A percentile compares a stretch with the other conserved stretches of the same genome.
Evolutionary conservation across 2,888 invertebrate species (phyloP).

Genomic region (Ganaspis brasiliensis): DNA sequence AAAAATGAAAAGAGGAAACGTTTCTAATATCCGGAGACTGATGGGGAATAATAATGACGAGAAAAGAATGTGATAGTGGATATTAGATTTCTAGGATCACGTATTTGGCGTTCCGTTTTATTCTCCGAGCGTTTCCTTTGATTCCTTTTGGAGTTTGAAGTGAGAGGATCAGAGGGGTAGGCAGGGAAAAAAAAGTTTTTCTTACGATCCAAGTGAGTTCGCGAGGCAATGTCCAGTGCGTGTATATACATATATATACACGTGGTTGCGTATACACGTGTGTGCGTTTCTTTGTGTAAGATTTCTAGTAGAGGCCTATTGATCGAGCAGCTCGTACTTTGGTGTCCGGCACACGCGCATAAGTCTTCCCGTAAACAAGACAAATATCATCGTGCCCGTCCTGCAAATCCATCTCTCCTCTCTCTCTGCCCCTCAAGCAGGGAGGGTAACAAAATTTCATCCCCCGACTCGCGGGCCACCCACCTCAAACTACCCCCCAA

Average conservation of each 20-base stretch:
- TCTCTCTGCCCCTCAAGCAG: slow-evolving; percentile 61
- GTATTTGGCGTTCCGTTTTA: slow-evolving; percentile 38
- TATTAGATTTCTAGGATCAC: slow-evolving; percentile 35
- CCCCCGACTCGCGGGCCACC: slow-evolving; percentile 27
- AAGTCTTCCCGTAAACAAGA: slow-evolving; percentile 80
- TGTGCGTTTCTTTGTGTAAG: slow-evolving; percentile 65
- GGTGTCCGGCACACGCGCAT: slow-evolving; percentile 76
- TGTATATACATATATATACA: background rate
- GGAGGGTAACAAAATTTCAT: slow-evolving; percentile 50
- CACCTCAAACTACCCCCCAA: slow-evolving; percentile 50
- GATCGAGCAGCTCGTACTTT: slow-evolving; percentile 67
- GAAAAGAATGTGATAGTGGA: slow-evolving; percentile 16
- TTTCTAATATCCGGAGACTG: slow-evolving; percentile 29
- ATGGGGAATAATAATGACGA: slow-evolving; percentile 24
- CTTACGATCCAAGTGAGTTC: slow-evolving; percentile 44
- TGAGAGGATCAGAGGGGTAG: slow-evolving; percentile 18
- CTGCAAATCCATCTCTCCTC: slow-evolving; percentile 73
- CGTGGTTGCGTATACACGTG: slow-evolving; percentile 60
- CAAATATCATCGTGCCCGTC: slow-evolving; percentile 79
- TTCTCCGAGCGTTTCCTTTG: slow-evolving; percentile 25
- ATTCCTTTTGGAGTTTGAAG: slow-evolving; percentile 31
- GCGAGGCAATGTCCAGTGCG: slow-evolving; percentile 36
- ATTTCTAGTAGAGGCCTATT: slow-evolving; percentile 79
- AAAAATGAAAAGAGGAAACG: slow-evolving; percentile 1
- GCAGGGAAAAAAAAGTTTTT: slow-evolving; percentile 11